Evolutionary conservation across 2,797 vertebrate genomes (phyloP).

Genomic region (Pangasius macronema): DNA sequence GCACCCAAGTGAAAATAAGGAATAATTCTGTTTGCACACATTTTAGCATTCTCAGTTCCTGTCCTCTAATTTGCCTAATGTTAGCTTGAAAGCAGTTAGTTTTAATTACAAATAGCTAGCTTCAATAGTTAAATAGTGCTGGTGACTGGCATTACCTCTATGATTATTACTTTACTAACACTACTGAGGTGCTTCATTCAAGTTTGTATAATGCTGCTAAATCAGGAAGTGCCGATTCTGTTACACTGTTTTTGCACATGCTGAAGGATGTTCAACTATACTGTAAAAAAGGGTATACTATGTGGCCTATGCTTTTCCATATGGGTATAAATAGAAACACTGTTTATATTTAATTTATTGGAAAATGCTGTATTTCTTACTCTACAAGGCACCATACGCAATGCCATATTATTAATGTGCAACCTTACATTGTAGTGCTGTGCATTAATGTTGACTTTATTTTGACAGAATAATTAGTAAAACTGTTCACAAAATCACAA

Average conservation of each 20-base stretch:
- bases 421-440: not conserved
- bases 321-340: not conserved
- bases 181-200: not conserved
- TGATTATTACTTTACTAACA: not conserved
- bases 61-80: not conserved
- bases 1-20: not conserved
- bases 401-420: too few relatives aligned
- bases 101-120: not conserved
- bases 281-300: not conserved
- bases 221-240: not conserved
- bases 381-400: not conserved
- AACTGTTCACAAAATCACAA: not conserved
- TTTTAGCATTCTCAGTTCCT: not conserved
- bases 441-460: not conserved
- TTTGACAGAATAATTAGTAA: slow-evolving; percentile 16
- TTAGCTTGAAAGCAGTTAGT: not conserved
- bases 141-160: not conserved
- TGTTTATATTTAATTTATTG: not conserved
- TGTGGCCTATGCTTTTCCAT: not conserved
- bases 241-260: not conserved
- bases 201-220: not conserved
- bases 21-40: not conserved
- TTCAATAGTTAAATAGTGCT: not conserved
- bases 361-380: not conserved
- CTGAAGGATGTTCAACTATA: too few relatives aligned